Evolutionary conservation across 2,888 invertebrate species (phyloP).

Genomic region (Maniola hyperantus): DNA sequence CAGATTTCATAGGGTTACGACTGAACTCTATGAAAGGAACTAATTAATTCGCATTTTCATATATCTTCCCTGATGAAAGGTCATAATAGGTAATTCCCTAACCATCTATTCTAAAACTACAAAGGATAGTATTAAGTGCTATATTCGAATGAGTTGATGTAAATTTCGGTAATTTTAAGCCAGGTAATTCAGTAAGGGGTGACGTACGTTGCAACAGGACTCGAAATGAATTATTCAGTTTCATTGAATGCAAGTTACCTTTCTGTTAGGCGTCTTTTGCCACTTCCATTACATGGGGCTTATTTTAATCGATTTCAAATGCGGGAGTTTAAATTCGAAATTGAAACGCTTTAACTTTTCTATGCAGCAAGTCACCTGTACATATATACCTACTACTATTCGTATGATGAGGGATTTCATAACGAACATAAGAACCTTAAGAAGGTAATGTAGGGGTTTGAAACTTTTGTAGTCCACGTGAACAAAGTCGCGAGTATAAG

Average conservation of each 20-base stretch:
- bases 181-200: slow-evolving; percentile 35
- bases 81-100: neutral
- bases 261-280: slow-evolving; percentile 28
- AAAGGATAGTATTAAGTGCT: neutral
- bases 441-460: too few species aligned
- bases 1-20: slow-evolving; percentile 19
- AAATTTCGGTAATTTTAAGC: slow-evolving; percentile 30
- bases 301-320: slow-evolving; percentile 23
- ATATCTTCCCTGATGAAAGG: slow-evolving; percentile 18
- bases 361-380: neutral
- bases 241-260: slow-evolving; percentile 56
- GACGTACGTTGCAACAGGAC: slow-evolving; percentile 49
- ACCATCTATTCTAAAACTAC: slow-evolving; percentile 12
- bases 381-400: neutral
- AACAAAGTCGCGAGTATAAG: too few species aligned
- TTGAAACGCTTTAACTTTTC: neutral
- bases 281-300: slow-evolving; percentile 27
- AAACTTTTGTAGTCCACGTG: too few species aligned
- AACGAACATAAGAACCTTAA: too few species aligned
- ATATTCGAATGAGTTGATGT: slow-evolving; percentile 14
- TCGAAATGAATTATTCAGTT: slow-evolving; percentile 70
- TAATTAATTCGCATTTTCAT: slow-evolving; percentile 36
- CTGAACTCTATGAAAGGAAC: slow-evolving; percentile 38
- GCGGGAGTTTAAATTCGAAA: neutral
- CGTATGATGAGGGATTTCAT: neutral